Evolutionary conservation across 2,888 invertebrate genomes (phyloP).

Genomic region (Ashinkailepas kermadecensis): DNA sequence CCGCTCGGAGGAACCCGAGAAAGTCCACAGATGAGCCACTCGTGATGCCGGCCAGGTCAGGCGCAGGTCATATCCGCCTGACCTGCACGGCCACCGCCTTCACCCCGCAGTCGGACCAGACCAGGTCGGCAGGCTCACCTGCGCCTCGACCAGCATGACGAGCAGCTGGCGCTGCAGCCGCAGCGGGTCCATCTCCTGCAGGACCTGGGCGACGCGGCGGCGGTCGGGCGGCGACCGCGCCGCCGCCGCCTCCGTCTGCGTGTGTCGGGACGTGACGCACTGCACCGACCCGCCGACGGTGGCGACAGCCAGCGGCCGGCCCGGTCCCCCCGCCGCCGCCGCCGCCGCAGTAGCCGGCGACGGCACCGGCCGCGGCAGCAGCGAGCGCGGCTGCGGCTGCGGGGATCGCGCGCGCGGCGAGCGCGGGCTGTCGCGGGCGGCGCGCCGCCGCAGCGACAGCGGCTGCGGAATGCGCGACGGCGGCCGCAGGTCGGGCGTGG

Average conservation of each 20-base stretch:
- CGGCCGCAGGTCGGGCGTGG: neutral
- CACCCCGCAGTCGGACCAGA: neutral
- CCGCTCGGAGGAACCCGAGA: no score
- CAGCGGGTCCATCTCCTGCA: conserved; percentile 35
- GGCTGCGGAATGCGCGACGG: neutral
- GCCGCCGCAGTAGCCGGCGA: neutral
- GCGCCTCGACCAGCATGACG: conserved; percentile 36
- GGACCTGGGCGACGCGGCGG: conserved; percentile 32
- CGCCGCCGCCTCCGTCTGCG: conserved; percentile 11
- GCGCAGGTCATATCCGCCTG: neutral
- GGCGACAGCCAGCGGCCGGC: neutral
- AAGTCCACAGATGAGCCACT: no score
- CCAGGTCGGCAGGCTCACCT: conserved; percentile 28
- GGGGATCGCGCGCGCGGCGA: neutral
- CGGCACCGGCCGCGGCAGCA: neutral
- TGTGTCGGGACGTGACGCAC: neutral
- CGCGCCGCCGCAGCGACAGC: neutral
- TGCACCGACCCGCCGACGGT: neutral
- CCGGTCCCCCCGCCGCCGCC: neutral
- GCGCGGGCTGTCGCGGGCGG: neutral
- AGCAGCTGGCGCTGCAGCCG: conserved; percentile 36
- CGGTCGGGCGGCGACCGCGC: conserved; percentile 28
- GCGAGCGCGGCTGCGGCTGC: no score
- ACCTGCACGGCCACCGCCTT: neutral
- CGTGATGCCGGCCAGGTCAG: neutral